These are phyloP conservation scores for Drosophila fuyamai DNA, from an alignment of 1,140 invertebrate species.

Conservation along the genomic window DNA sequence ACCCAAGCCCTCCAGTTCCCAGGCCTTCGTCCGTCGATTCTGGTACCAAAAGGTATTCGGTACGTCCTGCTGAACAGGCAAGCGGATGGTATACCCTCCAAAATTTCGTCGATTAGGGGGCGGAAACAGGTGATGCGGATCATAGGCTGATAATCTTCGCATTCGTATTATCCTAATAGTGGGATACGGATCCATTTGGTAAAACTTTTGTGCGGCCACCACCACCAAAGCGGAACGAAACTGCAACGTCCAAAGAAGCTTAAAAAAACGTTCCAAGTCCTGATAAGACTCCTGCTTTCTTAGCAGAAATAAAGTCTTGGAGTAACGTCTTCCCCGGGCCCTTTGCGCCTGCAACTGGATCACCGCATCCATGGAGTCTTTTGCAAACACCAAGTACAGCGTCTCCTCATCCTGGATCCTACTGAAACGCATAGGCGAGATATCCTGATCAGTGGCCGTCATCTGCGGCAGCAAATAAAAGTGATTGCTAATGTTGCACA, in stretches of 20 bases:
- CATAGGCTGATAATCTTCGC: slow-evolving; percentile 5
- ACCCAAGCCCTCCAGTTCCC: slow-evolving; percentile 51
- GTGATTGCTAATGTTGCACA: slow-evolving; percentile 26
- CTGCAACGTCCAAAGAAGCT: slow-evolving; percentile 48
- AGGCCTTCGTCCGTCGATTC: not conserved
- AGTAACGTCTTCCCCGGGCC: slow-evolving; percentile 48
- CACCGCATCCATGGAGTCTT: slow-evolving; percentile 39
- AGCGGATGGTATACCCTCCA: slow-evolving; percentile 47
- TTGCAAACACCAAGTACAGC: slow-evolving; percentile 59
- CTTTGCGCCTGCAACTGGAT: slow-evolving; percentile 35
- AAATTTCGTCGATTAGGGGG: slow-evolving; percentile 15
- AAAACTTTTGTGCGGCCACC: slow-evolving; percentile 33
- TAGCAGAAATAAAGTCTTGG: slow-evolving; percentile 46
- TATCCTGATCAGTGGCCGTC: slow-evolving; percentile 21
- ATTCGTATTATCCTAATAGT: slow-evolving; percentile 32
- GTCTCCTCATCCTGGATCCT: slow-evolving; percentile 24
- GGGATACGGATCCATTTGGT: slow-evolving; percentile 71
- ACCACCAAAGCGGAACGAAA: slow-evolving; percentile 61
- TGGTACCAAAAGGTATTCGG: slow-evolving; percentile 67
- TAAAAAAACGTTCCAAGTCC: slow-evolving; percentile 29
- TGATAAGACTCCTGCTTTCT: not conserved
- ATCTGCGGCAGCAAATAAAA: slow-evolving; percentile 51
- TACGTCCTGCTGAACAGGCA: slow-evolving; percentile 65
- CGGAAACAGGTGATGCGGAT: slow-evolving; percentile 44
- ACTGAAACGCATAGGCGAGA: slow-evolving; percentile 5